Conservation (phyloP, 2,888 invertebrate species). For the Cotesia congregata region DNA sequence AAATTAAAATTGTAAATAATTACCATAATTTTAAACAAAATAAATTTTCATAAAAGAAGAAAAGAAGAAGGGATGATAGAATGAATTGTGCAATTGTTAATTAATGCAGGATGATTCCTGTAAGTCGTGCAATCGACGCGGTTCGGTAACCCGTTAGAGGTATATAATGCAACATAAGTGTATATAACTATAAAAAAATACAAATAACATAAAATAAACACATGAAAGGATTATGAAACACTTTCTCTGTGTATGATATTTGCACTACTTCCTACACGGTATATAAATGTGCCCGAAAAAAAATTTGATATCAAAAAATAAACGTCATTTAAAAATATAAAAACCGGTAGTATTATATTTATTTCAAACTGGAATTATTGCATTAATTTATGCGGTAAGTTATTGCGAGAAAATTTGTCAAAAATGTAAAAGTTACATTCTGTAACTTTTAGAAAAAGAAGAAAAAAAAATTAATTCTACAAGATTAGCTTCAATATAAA, state of each 20-base stretch:
- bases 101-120: slow-evolving; percentile 9
- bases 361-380: no score
- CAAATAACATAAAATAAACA: slow-evolving; percentile 41
- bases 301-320: background rate
- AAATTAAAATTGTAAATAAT: no score
- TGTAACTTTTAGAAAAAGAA: no score
- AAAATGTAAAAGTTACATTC: no score
- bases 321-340: slow-evolving; percentile 7
- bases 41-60: background rate
- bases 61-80: slow-evolving; percentile 3
- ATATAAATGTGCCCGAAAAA: background rate
- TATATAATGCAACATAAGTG: slow-evolving; percentile 26
- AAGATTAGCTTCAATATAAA: no score
- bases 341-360: background rate
- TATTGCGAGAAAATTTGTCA: no score
- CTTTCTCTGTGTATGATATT: slow-evolving; percentile 65
- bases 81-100: background rate
- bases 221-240: slow-evolving; percentile 60
- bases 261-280: slow-evolving; percentile 59
- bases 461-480: no score
- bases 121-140: slow-evolving; percentile 39
- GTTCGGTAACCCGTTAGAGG: slow-evolving; percentile 41
- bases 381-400: no score
- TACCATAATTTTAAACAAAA: background rate
- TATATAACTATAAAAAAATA: slow-evolving; percentile 6